Evolutionary conservation across 2,797 vertebrate species (phyloP).

Genomic region (Syndactyla subalaris): DNA sequence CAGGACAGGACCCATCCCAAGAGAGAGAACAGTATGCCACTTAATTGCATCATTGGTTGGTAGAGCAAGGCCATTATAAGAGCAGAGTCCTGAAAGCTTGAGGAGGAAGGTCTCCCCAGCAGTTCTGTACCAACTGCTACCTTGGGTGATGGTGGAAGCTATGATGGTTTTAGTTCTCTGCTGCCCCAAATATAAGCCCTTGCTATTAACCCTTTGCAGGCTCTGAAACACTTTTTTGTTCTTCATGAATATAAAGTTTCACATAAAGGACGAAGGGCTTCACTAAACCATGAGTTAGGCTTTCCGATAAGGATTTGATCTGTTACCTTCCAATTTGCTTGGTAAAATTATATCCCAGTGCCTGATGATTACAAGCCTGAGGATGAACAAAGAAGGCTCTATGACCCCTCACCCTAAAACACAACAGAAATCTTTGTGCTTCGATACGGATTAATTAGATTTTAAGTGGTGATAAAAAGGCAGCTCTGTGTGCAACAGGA

Average conservation of each 20-base stretch:
- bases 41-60: conserved; percentile 77
- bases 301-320: conserved; percentile 84
- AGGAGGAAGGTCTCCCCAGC: conserved; percentile 13
- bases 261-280: conserved; percentile 76
- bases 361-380: conserved; percentile 77
- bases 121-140: conserved; percentile 29
- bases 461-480: conserved; percentile 85
- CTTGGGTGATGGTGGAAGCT: conserved; percentile 46
- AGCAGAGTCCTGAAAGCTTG: not conserved
- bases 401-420: conserved; percentile 87
- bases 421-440: conserved; percentile 88
- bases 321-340: conserved; percentile 83
- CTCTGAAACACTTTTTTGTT: conserved; percentile 79
- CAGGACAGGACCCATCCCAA: conserved; percentile 88
- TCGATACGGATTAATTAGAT: conserved; percentile 87
- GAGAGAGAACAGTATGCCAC: conserved; percentile 85
- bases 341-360: conserved; percentile 85
- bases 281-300: conserved; percentile 77
- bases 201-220: conserved; percentile 71
- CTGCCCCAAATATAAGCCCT: conserved; percentile 76
- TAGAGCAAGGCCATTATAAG: conserved; percentile 71
- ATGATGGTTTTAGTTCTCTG: conserved; percentile 57
- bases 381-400: conserved; percentile 85
- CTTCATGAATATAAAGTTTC: conserved; percentile 78
- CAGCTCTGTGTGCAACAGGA: conserved; percentile 81